Evolutionary conservation across 2,113 vertebrate genomes (phyloP).

Genomic region (Rostratula benghalensis): DNA sequence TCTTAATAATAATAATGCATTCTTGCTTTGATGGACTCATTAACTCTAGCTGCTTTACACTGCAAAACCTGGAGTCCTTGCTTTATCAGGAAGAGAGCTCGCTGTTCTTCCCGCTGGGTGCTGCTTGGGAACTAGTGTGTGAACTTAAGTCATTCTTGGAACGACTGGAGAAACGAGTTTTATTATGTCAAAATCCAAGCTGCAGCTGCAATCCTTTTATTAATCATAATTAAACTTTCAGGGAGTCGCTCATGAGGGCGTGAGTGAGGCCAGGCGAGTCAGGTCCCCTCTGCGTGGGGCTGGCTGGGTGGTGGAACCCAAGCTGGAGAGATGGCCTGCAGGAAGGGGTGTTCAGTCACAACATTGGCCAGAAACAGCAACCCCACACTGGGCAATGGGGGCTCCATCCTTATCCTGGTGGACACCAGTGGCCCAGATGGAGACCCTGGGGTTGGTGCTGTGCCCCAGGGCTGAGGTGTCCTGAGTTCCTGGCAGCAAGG

Average conservation of each 20-base stretch:
- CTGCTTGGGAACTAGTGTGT: not conserved
- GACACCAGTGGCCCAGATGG: not conserved
- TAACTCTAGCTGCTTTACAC: not conserved
- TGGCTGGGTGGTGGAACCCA: not conserved
- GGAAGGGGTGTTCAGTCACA: rapidly evolving
- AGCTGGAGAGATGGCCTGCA: not conserved
- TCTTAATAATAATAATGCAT: not conserved
- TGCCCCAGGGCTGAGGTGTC: rapidly evolving
- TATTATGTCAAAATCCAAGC: not conserved
- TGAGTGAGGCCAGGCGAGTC: not conserved
- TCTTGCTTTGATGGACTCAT: not conserved
- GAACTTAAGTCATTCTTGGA: slow-evolving; percentile 1
- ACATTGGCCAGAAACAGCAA: not conserved
- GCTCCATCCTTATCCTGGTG: not conserved
- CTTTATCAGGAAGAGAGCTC: not conserved
- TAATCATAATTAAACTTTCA: not conserved
- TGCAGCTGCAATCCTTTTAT: slow-evolving; percentile 12
- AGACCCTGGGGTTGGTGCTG: rapidly evolving
- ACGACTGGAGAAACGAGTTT: not conserved
- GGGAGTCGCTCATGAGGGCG: not conserved
- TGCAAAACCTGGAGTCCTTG: not conserved
- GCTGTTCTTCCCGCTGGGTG: not conserved
- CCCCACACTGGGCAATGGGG: rapidly evolving
- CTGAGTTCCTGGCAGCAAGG: not conserved
- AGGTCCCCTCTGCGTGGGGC: not conserved